Percentiles rank a stretch among this genome's conserved stretches.
Evolutionary conservation across 2,113 vertebrate species (phyloP).

Genomic region (Elephas maximus): DNA sequence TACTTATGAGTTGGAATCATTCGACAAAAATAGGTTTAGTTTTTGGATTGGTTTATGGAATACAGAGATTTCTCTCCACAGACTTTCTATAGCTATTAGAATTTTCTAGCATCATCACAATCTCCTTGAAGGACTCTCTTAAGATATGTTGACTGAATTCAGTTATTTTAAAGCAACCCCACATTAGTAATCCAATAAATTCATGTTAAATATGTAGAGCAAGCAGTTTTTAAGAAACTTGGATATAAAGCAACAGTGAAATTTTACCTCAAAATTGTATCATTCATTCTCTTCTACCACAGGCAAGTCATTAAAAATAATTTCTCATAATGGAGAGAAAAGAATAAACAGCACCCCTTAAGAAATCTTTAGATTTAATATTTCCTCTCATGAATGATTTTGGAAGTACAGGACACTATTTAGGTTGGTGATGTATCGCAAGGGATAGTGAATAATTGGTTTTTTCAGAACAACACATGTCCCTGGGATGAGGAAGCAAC

Average conservation of each 20-base stretch:
- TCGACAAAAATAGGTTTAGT: no score
- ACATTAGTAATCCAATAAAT: neutral
- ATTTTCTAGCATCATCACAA: no score
- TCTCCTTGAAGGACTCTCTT: no score
- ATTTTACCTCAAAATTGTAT: neutral
- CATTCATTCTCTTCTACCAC: neutral
- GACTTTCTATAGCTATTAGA: no score
- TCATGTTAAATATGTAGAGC: neutral
- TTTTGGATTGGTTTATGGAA: no score
- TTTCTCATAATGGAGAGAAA: neutral
- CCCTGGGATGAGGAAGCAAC: neutral
- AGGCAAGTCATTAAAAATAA: neutral
- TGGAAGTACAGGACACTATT: neutral
- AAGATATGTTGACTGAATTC: no score
- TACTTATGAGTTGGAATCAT: no score
- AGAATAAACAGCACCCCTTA: neutral
- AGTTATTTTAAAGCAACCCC: no score
- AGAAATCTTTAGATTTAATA: neutral
- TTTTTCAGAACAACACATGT: neutral
- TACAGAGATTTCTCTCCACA: no score
- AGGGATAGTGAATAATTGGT: neutral
- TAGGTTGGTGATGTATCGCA: neutral
- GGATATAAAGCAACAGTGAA: neutral
- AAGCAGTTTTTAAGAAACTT: neutral
- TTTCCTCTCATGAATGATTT: neutral